Evolutionary conservation across 2,888 invertebrate genomes (phyloP).

Genomic region (Exephanes ischioxanthus): DNA sequence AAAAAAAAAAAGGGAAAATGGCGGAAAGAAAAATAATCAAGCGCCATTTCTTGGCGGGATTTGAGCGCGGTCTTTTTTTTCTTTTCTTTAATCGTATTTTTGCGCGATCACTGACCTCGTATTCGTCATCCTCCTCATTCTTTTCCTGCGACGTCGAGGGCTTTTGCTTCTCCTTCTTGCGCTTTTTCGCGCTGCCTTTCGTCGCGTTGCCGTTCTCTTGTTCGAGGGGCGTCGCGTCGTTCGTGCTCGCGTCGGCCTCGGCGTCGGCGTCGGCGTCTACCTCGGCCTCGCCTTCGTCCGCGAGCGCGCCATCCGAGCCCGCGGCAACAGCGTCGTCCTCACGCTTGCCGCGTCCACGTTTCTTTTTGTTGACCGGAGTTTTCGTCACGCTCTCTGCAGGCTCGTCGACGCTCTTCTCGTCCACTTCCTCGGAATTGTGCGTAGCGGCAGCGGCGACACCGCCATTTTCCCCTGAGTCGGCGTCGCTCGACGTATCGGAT

Average conservation of each 20-base stretch:
- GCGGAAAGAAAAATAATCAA: constrained; percentile 4
- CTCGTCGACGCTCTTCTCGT: constrained; percentile 51
- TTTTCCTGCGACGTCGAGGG: constrained; percentile 80
- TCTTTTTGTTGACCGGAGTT: constrained; percentile 51
- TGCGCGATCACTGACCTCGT: constrained; percentile 85
- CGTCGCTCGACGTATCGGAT: constrained; percentile 79
- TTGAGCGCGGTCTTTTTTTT: neutral
- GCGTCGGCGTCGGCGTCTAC: constrained; percentile 74
- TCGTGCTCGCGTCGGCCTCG: constrained; percentile 74
- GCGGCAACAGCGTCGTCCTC: constrained; percentile 48
- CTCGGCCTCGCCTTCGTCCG: constrained; percentile 57
- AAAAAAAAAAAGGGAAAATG: constrained; percentile 12
- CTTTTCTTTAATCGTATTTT: neutral
- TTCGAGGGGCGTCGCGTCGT: constrained; percentile 67
- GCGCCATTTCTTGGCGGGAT: constrained; percentile 44
- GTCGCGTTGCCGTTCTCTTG: constrained; percentile 76
- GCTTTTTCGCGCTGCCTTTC: constrained; percentile 73
- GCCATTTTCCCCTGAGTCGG: constrained; percentile 82
- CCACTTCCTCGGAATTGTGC: constrained; percentile 51
- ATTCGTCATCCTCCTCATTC: constrained; percentile 85
- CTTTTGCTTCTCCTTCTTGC: constrained; percentile 77
- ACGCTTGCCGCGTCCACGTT: constrained; percentile 61
- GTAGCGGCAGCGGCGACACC: constrained; percentile 68
- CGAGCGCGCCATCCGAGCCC: constrained; percentile 56
- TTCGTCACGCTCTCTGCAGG: constrained; percentile 33